Percentiles rank a stretch among this genome's conserved stretches.
Conservation (phyloP, 2,888 invertebrate species). For the Copidosoma aretas region DNA sequence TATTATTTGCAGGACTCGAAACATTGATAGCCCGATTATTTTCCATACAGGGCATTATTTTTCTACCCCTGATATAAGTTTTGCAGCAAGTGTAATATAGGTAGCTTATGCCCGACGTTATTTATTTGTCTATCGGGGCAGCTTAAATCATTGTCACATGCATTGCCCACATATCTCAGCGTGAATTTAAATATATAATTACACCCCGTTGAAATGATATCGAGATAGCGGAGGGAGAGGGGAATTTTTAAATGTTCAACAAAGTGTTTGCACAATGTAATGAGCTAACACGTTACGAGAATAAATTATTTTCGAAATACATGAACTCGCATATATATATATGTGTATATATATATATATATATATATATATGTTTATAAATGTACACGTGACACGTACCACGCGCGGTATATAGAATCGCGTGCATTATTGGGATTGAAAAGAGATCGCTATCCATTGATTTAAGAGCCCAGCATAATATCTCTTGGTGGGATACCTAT, state of each 20-base stretch:
- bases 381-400: not conserved
- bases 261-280: not conserved
- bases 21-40: no score
- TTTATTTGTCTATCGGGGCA: no score
- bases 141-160: no score
- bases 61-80: no score
- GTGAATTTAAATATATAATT: slow-evolving; percentile 1
- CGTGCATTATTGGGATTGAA: not conserved
- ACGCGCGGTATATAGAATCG: no score
- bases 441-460: slow-evolving; percentile 1
- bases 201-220: not conserved
- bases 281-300: not conserved
- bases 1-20: no score
- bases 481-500: not conserved
- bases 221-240: not conserved
- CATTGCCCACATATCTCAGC: not conserved
- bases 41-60: no score
- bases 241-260: not conserved
- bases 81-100: no score
- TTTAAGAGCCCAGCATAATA: not conserved
- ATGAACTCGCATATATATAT: not conserved
- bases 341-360: not conserved
- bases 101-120: no score
- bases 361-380: not conserved
- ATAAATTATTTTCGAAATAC: not conserved